phyloP scores from a whole-genome alignment of 2,888 invertebrate genomes.

The Morpho achilles region DNA sequence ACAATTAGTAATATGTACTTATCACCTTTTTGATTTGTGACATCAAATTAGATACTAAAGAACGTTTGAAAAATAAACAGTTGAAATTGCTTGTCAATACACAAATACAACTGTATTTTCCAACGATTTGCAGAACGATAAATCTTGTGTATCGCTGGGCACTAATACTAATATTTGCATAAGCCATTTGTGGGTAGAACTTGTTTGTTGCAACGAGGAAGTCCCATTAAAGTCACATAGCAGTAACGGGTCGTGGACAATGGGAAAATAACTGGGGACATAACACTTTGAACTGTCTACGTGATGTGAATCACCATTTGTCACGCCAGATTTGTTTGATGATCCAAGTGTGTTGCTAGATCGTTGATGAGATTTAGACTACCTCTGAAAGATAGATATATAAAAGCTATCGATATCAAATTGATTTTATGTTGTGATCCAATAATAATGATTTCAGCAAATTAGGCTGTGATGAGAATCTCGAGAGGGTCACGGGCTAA shows the following conservation, averaged over 20 bases:
- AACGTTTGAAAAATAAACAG: too few species aligned
- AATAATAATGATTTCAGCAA: too few species aligned
- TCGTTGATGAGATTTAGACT: too few species aligned
- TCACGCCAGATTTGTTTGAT: constrained; percentile 15
- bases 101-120: background rate
- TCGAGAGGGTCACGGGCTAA: too few species aligned
- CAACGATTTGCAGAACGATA: constrained; percentile 5
- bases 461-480: too few species aligned
- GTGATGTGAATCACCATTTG: constrained; percentile 20
- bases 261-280: constrained; percentile 29
- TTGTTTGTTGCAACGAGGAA: constrained; percentile 35
- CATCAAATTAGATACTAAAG: too few species aligned
- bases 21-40: too few species aligned
- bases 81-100: too few species aligned
- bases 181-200: constrained; percentile 26
- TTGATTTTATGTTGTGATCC: too few species aligned
- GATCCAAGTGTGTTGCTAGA: background rate
- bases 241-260: constrained; percentile 29
- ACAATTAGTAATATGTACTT: too few species aligned
- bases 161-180: constrained; percentile 26
- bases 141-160: constrained; percentile 10
- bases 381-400: too few species aligned
- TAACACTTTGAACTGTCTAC: constrained; percentile 16
- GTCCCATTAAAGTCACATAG: constrained; percentile 33
- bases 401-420: too few species aligned